Percentiles rank a stretch among this genome's conserved stretches.
Conservation (phyloP, 2,797 vertebrate genomes). For the Halcyon smyrnensis region DNA sequence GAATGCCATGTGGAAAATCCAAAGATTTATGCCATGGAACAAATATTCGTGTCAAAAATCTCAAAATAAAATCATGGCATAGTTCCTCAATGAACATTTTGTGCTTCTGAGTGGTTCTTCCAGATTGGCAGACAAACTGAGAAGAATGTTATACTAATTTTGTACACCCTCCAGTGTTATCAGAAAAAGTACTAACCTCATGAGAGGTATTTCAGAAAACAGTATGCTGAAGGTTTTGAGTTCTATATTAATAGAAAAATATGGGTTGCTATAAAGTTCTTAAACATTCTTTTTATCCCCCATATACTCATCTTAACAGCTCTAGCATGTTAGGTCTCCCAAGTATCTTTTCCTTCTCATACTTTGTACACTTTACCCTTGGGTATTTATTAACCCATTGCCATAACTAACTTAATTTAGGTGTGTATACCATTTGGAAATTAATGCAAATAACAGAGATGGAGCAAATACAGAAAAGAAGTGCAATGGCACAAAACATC, state of each 20-base stretch:
- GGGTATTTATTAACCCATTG: neutral
- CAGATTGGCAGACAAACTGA: neutral
- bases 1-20: neutral
- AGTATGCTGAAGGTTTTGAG: neutral
- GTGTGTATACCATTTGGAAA: neutral
- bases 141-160: neutral
- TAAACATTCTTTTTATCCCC: neutral
- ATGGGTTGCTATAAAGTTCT: neutral
- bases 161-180: neutral
- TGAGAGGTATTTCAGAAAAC: neutral
- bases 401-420: neutral
- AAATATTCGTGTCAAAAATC: neutral
- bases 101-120: neutral
- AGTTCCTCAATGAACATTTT: neutral
- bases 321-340: neutral
- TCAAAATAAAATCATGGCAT: constrained; percentile 15
- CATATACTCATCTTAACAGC: neutral
- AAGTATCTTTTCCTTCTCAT: neutral
- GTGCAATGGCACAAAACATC: neutral
- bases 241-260: neutral
- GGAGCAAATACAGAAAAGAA: neutral
- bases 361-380: rapidly evolving
- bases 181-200: neutral
- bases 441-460: neutral
- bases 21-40: neutral